These are phyloP conservation scores for Stegodyphus mimosarum DNA, from an alignment of 1,140 invertebrate species.

Conservation along the genomic window DNA sequence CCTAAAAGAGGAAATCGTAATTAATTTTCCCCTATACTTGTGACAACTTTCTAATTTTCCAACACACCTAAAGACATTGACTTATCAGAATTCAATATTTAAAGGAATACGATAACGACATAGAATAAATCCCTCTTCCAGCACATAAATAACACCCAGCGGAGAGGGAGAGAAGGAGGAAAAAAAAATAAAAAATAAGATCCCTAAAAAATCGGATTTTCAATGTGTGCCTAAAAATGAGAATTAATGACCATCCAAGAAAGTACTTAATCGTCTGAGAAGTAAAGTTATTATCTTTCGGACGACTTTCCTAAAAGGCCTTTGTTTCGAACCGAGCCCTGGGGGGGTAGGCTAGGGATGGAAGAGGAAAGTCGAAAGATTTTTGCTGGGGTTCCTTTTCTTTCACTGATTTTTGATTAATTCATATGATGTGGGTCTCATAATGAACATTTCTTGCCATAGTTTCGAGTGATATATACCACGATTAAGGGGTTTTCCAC, in stretches of 20 bases:
- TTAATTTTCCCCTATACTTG: constrained; percentile 26
- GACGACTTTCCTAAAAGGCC: constrained; percentile 39
- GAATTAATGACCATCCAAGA: constrained; percentile 57
- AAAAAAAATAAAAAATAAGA: neutral
- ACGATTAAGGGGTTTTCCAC: too few relatives aligned
- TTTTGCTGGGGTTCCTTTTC: constrained; percentile 27
- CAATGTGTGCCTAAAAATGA: constrained; percentile 59
- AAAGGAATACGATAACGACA: constrained; percentile 60
- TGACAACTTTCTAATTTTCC: constrained; percentile 60
- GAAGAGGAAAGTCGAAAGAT: constrained; percentile 27
- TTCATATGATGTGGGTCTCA: constrained; percentile 12
- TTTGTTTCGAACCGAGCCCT: constrained; percentile 25
- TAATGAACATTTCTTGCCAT: constrained; percentile 21
- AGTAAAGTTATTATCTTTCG: constrained; percentile 59
- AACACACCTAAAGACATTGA: constrained; percentile 55
- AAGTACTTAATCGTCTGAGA: constrained; percentile 59
- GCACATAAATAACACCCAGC: constrained; percentile 23
- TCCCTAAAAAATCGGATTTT: constrained; percentile 48
- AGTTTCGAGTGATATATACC: neutral
- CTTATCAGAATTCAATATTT: constrained; percentile 61
- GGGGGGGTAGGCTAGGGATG: neutral
- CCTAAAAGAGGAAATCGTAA: neutral
- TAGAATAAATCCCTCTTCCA: constrained; percentile 49
- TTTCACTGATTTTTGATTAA: constrained; percentile 56
- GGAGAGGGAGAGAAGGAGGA: neutral